Base-by-base conservation (phyloP, 2,113 vertebrate genomes). In the Pterocles burchelli region DNA sequence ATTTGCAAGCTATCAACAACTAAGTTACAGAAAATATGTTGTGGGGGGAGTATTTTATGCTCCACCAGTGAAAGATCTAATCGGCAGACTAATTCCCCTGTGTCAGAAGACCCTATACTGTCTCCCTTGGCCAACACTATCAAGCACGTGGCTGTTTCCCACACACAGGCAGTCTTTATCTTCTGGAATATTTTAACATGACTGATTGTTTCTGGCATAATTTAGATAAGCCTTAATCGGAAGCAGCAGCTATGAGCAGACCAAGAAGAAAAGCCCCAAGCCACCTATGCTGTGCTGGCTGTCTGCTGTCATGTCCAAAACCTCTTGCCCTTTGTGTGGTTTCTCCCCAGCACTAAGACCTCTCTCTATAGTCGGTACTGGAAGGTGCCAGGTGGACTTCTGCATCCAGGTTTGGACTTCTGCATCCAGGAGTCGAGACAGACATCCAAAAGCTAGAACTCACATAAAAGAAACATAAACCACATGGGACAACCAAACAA, bases 1-100 rank as follows among this genome's bases (percentile, higher is more conserved):
- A 89, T 94, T 95, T 92, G 86, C 90, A 78, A 94, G 88, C 83
- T 86, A 92, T 90, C 93, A 94, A 63, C 84, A 94, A 71, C 73
- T 25, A 36, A 85, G 33, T n/a, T 49, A 87, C 25, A 94, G 68
- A 93, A 93, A 93, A 89, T 74, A 71, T 48, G 16, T 80, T 36
- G 43, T 6, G 17, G 4, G 25, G 33, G n/a, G 24, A 83, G 57
- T n/a, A 79, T 83, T 90, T 89, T 80, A 73, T 91, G 71, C 46
- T 91, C 70, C 46, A 85, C 62, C 76, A 92, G 65, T 68, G 76
- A 93, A 96, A 96, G 88, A 90, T 90, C 70, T 95, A 90, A 96
- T 93, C 65, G 7, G 73, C 83, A 93, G 74, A 41, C 36, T 91
- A 65, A 91, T 65, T 91, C 94, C 93, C 87, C 81, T 87, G 74